A percentile compares a stretch with the other conserved stretches of the same genome.
phyloP scores from a whole-genome alignment of 2,797 vertebrate species.

The Mormyrops boulengeri region DNA sequence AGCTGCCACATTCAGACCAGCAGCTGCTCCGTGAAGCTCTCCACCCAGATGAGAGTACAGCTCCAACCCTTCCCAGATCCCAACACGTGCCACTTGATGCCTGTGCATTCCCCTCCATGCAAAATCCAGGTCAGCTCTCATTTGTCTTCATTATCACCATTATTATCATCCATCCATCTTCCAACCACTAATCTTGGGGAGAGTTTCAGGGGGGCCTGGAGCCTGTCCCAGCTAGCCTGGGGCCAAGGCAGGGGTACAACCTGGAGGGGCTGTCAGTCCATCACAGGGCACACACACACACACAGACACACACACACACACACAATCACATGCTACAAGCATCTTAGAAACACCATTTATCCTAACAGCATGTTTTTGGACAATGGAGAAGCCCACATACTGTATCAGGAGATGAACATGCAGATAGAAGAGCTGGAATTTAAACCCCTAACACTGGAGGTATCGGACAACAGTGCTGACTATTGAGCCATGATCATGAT shows the following conservation, averaged over 20 bases:
- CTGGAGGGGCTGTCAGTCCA: background rate
- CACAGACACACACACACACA: background rate
- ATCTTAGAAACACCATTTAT: background rate
- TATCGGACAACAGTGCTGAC: background rate
- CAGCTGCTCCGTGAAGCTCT: background rate
- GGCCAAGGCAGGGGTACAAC: background rate
- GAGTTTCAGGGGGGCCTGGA: background rate
- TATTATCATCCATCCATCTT: background rate
- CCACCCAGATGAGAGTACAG: background rate
- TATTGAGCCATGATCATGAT: background rate
- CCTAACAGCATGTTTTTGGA: background rate
- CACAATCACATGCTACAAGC: background rate
- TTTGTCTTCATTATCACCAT: background rate
- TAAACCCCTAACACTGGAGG: background rate
- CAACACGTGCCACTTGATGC: background rate
- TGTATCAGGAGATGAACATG: background rate
- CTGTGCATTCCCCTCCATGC: background rate
- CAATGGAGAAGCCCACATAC: background rate
- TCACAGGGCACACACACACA: background rate
- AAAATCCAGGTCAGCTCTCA: background rate
- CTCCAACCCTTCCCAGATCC: background rate
- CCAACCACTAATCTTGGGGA: background rate
- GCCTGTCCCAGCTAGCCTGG: background rate
- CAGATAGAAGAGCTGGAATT: background rate
- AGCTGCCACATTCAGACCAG: background rate